These are phyloP conservation scores for Drosophila barbarae DNA, from an alignment of 2,888 invertebrate genomes.

Conservation along the genomic window DNA sequence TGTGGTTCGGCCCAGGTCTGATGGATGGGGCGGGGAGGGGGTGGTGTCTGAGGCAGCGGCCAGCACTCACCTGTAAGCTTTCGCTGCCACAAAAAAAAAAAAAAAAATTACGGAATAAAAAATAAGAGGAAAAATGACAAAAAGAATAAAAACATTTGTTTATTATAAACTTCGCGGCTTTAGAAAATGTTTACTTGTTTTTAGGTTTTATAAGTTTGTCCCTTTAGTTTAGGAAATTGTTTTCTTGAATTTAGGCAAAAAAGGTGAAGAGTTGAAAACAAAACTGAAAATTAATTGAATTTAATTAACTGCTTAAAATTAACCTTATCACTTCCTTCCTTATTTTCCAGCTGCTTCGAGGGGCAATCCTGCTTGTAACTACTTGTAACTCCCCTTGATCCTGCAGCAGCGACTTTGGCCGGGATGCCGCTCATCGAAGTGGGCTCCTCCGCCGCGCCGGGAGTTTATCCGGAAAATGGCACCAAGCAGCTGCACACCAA, in stretches of 20 bases:
- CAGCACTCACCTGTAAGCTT: constrained; percentile 48
- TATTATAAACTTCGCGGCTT: background rate
- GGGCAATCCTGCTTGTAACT: constrained; percentile 43
- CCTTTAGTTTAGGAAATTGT: background rate
- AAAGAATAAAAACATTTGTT: background rate
- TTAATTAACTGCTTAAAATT: background rate
- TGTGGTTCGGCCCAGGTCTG: constrained; percentile 9
- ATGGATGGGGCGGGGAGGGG: background rate
- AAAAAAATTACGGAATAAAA: background rate
- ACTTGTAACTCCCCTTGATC: constrained; percentile 11
- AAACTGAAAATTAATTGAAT: background rate
- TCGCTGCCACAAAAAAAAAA: constrained; percentile 20
- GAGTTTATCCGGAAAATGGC: constrained; percentile 57
- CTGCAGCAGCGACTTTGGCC: constrained; percentile 23
- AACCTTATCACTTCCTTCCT: background rate
- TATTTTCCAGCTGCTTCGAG: constrained; percentile 41
- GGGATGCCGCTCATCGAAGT: constrained; percentile 64
- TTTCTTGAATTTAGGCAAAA: background rate
- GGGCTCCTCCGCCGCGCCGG: constrained; percentile 40
- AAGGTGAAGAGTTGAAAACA: background rate
- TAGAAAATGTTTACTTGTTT: background rate
- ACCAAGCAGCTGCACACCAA: constrained; percentile 20
- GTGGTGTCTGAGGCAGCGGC: constrained; percentile 1
- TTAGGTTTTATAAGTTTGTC: background rate
- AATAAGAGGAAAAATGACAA: background rate